These are phyloP conservation scores for Machimus rusticus DNA, from an alignment of 2,888 invertebrate genomes.

Conservation along the genomic window DNA sequence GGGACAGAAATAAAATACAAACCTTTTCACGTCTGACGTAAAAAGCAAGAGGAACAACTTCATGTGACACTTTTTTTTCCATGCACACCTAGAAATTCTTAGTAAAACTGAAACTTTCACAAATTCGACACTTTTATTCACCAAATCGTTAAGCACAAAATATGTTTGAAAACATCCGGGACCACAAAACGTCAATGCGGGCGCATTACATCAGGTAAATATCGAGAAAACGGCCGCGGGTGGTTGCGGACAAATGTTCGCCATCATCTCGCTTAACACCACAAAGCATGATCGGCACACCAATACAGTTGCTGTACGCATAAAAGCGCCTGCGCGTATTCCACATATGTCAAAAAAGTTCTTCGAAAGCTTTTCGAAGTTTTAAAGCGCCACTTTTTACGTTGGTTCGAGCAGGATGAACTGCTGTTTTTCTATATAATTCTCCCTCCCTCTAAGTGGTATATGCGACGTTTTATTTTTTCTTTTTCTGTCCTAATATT, in stretches of 20 bases:
- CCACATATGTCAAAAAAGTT: background rate
- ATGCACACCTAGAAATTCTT: background rate
- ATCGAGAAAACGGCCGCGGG: constrained; percentile 19
- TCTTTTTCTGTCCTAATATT: background rate
- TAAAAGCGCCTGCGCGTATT: background rate
- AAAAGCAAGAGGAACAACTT: constrained; percentile 42
- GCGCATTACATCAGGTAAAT: constrained; percentile 7
- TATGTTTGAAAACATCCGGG: background rate
- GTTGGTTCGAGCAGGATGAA: background rate
- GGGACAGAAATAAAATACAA: background rate
- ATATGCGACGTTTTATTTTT: background rate
- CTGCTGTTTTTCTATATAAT: background rate
- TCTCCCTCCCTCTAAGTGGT: background rate
- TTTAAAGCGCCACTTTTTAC: background rate
- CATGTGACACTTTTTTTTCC: constrained; percentile 45
- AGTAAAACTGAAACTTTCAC: constrained; percentile 2
- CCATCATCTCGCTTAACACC: constrained; percentile 45
- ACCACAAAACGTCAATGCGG: background rate
- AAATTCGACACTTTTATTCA: constrained; percentile 10
- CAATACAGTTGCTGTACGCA: background rate
- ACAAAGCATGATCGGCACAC: background rate
- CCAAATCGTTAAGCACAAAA: background rate
- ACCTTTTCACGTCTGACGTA: constrained; percentile 44
- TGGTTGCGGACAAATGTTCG: constrained; percentile 44
- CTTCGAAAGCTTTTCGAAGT: background rate